phyloP scores from a whole-genome alignment of 1,140 invertebrate genomes.

The Drusus annulatus region DNA sequence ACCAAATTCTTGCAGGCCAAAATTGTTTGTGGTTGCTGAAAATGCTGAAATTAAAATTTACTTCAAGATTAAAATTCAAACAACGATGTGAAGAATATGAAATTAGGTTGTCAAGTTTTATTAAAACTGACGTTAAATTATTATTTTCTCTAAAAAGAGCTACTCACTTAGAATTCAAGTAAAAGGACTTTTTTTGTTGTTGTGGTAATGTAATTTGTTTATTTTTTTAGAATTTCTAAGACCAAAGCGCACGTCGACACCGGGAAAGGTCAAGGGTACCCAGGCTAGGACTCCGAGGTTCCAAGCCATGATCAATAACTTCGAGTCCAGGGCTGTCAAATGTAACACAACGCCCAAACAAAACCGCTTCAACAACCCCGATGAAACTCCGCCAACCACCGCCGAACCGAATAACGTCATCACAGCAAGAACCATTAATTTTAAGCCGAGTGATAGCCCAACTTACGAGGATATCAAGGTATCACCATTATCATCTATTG shows the following conservation, averaged over 20 bases:
- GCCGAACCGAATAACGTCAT: slow-evolving; percentile 61
- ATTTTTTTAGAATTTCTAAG: slow-evolving; percentile 66
- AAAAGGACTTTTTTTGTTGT: not conserved
- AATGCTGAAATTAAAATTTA: not conserved
- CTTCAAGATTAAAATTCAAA: too few relatives aligned
- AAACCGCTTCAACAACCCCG: slow-evolving; percentile 59
- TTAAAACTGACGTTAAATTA: too few relatives aligned
- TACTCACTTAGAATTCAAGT: too few relatives aligned
- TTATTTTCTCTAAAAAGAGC: too few relatives aligned
- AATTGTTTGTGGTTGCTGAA: not conserved
- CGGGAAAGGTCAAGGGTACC: slow-evolving; percentile 63
- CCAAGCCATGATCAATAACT: slow-evolving; percentile 69
- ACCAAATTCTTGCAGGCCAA: not conserved
- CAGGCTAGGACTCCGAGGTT: slow-evolving; percentile 66
- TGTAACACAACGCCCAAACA: slow-evolving; percentile 43
- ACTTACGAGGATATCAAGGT: slow-evolving; percentile 45
- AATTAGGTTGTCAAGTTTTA: too few relatives aligned
- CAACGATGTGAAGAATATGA: too few relatives aligned
- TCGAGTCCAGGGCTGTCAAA: slow-evolving; percentile 62
- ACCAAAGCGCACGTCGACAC: slow-evolving; percentile 67
- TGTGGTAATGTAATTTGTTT: slow-evolving; percentile 2
- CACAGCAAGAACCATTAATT: slow-evolving; percentile 67
- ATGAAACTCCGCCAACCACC: slow-evolving; percentile 63
- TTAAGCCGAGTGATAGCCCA: slow-evolving; percentile 66
- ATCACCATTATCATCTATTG: slow-evolving; percentile 17